Conservation (phyloP, 2,888 invertebrate species). For the Imbricaverruca yamaguchii region DNA sequence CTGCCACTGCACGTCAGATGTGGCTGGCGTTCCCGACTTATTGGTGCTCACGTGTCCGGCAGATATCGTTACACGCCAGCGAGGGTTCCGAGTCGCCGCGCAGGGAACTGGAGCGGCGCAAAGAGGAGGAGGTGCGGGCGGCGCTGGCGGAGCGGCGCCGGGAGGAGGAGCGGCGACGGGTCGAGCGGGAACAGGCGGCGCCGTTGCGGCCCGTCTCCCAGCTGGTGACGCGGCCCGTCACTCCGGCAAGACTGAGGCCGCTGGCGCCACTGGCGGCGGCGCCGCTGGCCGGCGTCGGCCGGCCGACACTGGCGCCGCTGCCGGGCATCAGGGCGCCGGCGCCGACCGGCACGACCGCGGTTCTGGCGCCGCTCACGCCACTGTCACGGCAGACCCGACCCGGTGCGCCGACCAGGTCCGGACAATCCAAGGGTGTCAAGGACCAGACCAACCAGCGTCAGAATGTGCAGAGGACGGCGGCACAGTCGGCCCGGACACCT, state of each 20-base stretch:
- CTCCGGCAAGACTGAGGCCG: not conserved
- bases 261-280: constrained; percentile 4
- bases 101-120: not conserved
- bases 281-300: constrained; percentile 42
- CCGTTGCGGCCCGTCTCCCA: not conserved
- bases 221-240: not conserved
- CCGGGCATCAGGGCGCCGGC: not conserved
- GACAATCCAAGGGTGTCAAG: not conserved
- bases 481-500: not conserved
- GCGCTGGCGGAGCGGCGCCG: not conserved
- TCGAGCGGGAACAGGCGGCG: not conserved
- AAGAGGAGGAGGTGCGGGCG: constrained; percentile 14
- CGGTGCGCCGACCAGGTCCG: too few species aligned
- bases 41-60: not conserved
- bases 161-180: not conserved
- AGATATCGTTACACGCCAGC: constrained; percentile 11
- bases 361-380: not conserved
- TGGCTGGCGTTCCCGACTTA: too few species aligned
- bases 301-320: constrained; percentile 47
- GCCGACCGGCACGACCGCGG: not conserved
- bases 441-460: not conserved
- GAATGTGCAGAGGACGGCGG: not conserved
- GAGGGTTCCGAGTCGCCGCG: constrained; percentile 13
- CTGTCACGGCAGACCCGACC: not conserved
- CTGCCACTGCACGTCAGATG: too few species aligned